Evolutionary conservation across 2,113 vertebrate species (phyloP).

Genomic region (Callaeas wilsoni): DNA sequence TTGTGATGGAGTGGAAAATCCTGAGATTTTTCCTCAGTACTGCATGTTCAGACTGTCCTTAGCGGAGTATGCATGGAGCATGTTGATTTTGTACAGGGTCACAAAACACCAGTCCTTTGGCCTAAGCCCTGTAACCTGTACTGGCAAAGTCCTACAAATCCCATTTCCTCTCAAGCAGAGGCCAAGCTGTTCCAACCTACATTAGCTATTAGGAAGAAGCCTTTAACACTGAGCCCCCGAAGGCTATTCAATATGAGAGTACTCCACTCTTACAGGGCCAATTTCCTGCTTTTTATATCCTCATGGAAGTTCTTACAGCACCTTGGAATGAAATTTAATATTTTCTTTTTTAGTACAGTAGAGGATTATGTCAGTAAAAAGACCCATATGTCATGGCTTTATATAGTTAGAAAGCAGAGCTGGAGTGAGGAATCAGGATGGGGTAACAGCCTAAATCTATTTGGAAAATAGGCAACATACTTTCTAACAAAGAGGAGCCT

Average conservation of each 20-base stretch:
- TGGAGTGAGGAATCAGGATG: neutral
- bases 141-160: conserved; percentile 1
- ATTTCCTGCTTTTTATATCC: conserved; percentile 66
- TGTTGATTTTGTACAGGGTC: neutral
- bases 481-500: neutral
- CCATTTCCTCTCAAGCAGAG: neutral
- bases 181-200: neutral
- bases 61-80: neutral
- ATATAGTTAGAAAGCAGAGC: conserved; percentile 41
- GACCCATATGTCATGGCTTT: conserved; percentile 62
- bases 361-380: conserved; percentile 65
- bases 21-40: neutral
- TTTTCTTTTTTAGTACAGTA: conserved; percentile 61
- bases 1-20: neutral
- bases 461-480: conserved; percentile 21
- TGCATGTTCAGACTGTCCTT: neutral
- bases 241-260: conserved; percentile 22
- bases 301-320: conserved; percentile 54
- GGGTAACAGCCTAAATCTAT: conserved; percentile 28
- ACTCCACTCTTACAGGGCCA: neutral
- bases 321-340: conserved; percentile 62
- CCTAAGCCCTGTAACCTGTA: neutral
- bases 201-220: neutral
- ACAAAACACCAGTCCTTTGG: neutral
- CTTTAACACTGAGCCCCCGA: neutral